Conservation (phyloP, 2,113 vertebrate genomes). For the Sclerurus mexicanus region DNA sequence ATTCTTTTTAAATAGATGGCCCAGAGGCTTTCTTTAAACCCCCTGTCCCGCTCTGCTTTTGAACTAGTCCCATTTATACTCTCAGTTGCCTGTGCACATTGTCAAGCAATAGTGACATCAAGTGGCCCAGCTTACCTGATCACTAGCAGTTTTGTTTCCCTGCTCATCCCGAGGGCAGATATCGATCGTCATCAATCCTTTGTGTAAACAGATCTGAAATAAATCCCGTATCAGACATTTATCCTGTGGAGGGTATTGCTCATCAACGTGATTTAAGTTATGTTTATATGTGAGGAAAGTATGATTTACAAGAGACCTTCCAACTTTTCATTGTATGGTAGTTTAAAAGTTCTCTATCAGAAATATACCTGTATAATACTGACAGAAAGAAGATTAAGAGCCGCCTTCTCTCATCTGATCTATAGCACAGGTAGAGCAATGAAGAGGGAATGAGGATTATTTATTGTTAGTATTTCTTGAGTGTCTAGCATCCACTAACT, state of each 20-base stretch:
- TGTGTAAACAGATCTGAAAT: constrained; percentile 46
- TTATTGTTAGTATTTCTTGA: neutral
- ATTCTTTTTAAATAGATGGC: neutral
- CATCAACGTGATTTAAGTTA: constrained; percentile 56
- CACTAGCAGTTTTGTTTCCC: neutral
- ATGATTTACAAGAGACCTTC: constrained; percentile 54
- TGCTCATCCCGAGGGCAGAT: neutral
- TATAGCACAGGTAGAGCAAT: neutral
- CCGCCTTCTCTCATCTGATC: neutral
- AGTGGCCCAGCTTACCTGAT: constrained; percentile 36
- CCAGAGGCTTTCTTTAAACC: constrained; percentile 22
- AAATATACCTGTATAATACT: constrained; percentile 23
- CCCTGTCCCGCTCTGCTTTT: neutral
- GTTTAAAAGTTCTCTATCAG: constrained; percentile 52
- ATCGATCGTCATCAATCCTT: neutral
- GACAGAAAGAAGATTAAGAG: constrained; percentile 27
- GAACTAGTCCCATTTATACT: neutral
- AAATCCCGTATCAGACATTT: constrained; percentile 36
- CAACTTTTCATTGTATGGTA: neutral
- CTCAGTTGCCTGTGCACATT: neutral
- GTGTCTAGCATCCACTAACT: neutral
- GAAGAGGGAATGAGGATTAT: neutral
- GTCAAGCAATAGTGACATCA: constrained; percentile 76
- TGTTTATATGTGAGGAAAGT: constrained; percentile 20
- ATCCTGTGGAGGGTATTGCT: constrained; percentile 26